phyloP scores from a whole-genome alignment of 2,113 vertebrate genomes.

The Psilopogon haemacephalus region DNA sequence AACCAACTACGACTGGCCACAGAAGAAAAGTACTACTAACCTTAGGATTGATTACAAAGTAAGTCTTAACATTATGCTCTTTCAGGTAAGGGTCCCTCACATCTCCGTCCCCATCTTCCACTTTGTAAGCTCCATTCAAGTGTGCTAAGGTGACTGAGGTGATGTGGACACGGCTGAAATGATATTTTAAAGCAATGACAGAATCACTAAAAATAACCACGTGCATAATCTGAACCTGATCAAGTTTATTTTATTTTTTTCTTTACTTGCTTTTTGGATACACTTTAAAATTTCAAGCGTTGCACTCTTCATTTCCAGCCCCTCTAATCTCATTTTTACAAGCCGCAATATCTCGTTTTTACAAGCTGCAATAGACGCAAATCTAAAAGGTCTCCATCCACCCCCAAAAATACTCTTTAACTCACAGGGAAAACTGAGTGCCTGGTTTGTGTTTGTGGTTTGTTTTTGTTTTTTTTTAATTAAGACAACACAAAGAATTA shows the following conservation, averaged over 20 bases:
- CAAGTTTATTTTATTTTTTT: neutral
- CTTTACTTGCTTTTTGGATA: neutral
- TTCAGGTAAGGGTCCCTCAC: slow-evolving; percentile 94
- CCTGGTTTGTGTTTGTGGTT: no score
- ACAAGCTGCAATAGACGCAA: neutral
- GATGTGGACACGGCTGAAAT: slow-evolving; percentile 93
- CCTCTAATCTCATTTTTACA: neutral
- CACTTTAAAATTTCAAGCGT: neutral
- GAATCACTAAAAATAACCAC: neutral
- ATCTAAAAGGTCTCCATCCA: neutral
- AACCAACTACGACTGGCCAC: neutral
- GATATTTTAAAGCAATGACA: slow-evolving; percentile 45
- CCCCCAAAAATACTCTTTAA: neutral
- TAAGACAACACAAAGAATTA: neutral
- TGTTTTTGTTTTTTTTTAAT: neutral
- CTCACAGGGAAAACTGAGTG: neutral
- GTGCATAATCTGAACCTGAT: neutral
- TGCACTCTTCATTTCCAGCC: neutral
- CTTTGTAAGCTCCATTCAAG: slow-evolving; percentile 92
- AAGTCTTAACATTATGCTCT: slow-evolving; percentile 91
- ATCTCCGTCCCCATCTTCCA: slow-evolving; percentile 93
- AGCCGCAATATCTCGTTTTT: neutral
- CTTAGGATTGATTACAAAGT: slow-evolving; percentile 97
- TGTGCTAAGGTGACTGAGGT: slow-evolving; percentile 94
- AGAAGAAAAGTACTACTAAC: slow-evolving; percentile 71